Base-by-base conservation (phyloP, 2,888 invertebrate genomes). In the Nineta flava region DNA sequence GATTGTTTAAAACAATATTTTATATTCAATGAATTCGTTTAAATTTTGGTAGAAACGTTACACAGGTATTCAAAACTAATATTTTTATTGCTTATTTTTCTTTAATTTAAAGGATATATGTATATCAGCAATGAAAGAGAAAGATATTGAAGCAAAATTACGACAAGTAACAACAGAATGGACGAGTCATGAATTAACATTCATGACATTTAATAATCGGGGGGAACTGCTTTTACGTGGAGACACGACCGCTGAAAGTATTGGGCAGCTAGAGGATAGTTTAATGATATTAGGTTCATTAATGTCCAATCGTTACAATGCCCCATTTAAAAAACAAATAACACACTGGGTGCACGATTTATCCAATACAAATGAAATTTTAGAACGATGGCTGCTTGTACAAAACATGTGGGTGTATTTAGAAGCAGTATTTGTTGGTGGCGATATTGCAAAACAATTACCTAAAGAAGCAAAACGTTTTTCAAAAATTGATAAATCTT, bases 401-500 rank as follows among this genome's bases (percentile, higher is more conserved):
- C 96, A 96, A 66, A 96, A 96, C 63, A 87, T 96, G 82, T 96
- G 96, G 96, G 94, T 96, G 0, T 96, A 96, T 62, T 70, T 96
- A 17, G 96, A 96, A 66, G 96, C 96, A 0, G 96, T 96, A 1
- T 96, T 96, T 66, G 95, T 96, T 0, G 96, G 96, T 2, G 96
- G 96, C 50, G 96, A 96, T 62, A 96, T 96, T 58, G 96, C 96
- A n/a, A 95, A 95, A 61, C 96, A 96, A 62, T 68, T 96, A 46
- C 96, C 96, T 0, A 91, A 91, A 62, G 92, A 92, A 68, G 92
- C 92, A 0, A 92, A 92, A 63, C 74, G 91, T 55, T 96, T 96
- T 67, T 87, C 88, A 32, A 95, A 93, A 72, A 96, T 96, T 53
- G 96, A 96, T 67, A 95, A 95, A 64, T 92, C 94, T 1, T 96